phyloP scores from a whole-genome alignment of 2,113 vertebrate species.

The Pelmatolapia mariae region DNA sequence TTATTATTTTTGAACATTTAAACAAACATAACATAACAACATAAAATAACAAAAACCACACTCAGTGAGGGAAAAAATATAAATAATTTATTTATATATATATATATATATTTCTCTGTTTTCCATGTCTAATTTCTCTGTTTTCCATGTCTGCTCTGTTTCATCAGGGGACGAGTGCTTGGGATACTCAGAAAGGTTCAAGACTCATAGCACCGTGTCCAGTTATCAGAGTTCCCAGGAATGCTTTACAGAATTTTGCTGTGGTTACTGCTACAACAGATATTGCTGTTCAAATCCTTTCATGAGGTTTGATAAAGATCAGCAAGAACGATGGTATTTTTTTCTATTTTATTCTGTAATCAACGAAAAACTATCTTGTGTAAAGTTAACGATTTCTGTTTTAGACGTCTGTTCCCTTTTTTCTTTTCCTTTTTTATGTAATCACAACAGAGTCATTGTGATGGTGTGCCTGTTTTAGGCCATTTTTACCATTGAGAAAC shows the following conservation, averaged over 20 bases:
- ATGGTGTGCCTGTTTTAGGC: background rate
- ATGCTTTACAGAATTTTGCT: background rate
- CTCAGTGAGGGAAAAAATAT: background rate
- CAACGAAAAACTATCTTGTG: background rate
- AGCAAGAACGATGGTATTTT: slow-evolving; percentile 41
- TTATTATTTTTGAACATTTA: background rate
- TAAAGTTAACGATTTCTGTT: background rate
- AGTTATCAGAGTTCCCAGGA: accelerated
- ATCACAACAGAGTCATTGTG: background rate
- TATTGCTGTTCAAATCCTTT: background rate
- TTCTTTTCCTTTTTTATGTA: background rate
- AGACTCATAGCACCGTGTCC: no score
- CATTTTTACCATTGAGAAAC: background rate
- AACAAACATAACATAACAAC: background rate
- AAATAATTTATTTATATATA: background rate
- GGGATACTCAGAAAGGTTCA: background rate
- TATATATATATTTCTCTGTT: background rate
- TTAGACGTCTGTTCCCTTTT: background rate
- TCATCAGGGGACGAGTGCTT: slow-evolving; percentile 8
- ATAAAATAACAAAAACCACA: background rate
- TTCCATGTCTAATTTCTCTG: background rate
- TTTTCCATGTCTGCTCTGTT: slow-evolving; percentile 1
- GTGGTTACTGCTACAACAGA: slow-evolving; percentile 42
- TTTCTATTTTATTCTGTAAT: background rate
- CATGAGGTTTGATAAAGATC: accelerated